phyloP scores from a whole-genome alignment of 2,113 vertebrate species.

The Sturnira hondurensis region DNA sequence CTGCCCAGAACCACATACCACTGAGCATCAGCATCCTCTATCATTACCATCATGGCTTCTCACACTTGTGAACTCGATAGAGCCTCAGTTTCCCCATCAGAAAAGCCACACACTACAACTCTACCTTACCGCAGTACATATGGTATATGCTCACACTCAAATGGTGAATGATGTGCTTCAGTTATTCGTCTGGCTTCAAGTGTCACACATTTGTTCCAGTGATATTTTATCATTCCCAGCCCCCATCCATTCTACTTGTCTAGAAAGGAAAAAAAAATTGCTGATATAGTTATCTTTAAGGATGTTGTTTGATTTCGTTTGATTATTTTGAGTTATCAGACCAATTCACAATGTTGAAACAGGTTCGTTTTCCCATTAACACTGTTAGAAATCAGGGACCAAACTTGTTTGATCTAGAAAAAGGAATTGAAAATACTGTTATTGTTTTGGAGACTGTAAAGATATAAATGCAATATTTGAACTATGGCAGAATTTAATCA shows the following conservation, averaged over 20 bases:
- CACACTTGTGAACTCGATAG: background rate
- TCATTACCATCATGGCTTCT: background rate
- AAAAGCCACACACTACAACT: background rate
- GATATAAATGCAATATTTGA: background rate
- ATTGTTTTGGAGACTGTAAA: background rate
- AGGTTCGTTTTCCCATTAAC: background rate
- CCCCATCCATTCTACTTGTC: background rate
- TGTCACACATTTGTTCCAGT: background rate
- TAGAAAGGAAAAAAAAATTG: background rate
- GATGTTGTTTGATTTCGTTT: background rate
- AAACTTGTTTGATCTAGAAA: background rate
- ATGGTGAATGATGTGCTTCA: background rate
- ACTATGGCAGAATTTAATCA: background rate
- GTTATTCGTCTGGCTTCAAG: background rate
- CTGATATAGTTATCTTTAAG: background rate
- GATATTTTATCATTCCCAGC: background rate
- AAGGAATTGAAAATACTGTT: background rate
- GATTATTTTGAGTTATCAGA: background rate
- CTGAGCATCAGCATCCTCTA: background rate
- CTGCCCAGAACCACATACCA: background rate
- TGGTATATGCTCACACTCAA: background rate
- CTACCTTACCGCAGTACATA: background rate
- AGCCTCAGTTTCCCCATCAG: constrained; percentile 28
- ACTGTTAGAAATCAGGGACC: background rate
- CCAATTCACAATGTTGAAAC: background rate